Base-by-base conservation (phyloP, 1,140 invertebrate genomes). In the Lucilia sericata region DNA sequence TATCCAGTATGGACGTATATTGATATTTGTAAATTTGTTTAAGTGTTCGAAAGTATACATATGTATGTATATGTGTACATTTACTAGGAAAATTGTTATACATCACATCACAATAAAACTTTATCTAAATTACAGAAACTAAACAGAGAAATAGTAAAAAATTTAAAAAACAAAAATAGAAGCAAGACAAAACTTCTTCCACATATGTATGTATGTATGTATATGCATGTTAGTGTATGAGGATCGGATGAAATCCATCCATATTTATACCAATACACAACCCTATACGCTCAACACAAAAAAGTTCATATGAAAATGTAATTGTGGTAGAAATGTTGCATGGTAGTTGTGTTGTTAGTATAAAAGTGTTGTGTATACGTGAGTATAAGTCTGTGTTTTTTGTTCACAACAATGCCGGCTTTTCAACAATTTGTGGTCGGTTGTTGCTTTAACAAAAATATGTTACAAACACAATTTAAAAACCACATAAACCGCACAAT, bases 401-500 rank as follows among this genome's bases (percentile, higher is more conserved):
- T 21, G 47, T 80, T 80, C 76, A 80, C 76, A 80, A 80, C 76
- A 80, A 80, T 80, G 25, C 76, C 42, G 76, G 76, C 76, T 80
- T 80, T 80, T 80, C 76, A 80, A 80, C 76, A 80, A 80, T 80
- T 80, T 80, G 76, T 80, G 76, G 76, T 80, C 42, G 42, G 76
- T 80, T 80, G 76, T 80, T 80, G 76, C 42, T 80, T 80, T 80
- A 80, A 70, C 42, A 49, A 80, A 80, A 80, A 80, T 80, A 80
- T 80, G 76, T 80, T 49, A 49, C 76, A 80, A 80, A 80, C 76
- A 80, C 76, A 80, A 80, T 80, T 80, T 80, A 80, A 80, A 80
- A 80, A 21, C 76, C 76, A 80, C 76, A 80, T 25, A 80, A 80
- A 49, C 76, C 76, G 76, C 76, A 80, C 76, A 80, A 80, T 80